phyloP scores from a whole-genome alignment of 2,888 invertebrate species.

The Nemotelus pantherinus region DNA sequence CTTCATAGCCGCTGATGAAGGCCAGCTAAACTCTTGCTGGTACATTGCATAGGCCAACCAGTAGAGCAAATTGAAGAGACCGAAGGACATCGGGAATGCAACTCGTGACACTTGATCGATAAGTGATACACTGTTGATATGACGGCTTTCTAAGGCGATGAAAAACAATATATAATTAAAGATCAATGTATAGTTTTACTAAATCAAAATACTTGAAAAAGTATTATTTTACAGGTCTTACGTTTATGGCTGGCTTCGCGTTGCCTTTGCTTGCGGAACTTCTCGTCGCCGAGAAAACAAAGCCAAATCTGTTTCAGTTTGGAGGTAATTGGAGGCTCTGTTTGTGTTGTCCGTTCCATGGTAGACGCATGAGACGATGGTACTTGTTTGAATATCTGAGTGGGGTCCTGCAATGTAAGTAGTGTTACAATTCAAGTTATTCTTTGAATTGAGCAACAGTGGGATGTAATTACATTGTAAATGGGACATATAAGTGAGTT shows the following conservation, averaged over 20 bases:
- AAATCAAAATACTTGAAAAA: neutral
- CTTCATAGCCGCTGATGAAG: conserved; percentile 39
- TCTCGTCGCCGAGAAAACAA: conserved; percentile 81
- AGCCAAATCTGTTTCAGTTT: conserved; percentile 83
- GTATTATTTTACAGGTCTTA: neutral
- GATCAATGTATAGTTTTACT: neutral
- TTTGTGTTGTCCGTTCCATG: conserved; percentile 86
- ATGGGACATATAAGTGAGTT: conserved; percentile 73
- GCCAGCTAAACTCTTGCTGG: conserved; percentile 72
- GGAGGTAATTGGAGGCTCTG: conserved; percentile 76
- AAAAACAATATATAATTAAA: neutral
- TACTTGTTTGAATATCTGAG: conserved; percentile 60
- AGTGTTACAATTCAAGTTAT: conserved; percentile 32
- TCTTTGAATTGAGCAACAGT: neutral
- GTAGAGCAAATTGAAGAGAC: conserved; percentile 86
- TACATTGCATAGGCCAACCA: conserved; percentile 87
- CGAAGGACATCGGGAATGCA: conserved; percentile 87
- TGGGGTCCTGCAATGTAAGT: conserved; percentile 60
- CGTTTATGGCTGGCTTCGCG: conserved; percentile 71
- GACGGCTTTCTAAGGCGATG: conserved; percentile 64
- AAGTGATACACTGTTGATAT: conserved; percentile 86
- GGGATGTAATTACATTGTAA: conserved; percentile 67
- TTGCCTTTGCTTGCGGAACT: conserved; percentile 77
- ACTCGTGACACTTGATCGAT: conserved; percentile 85
- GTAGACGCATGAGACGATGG: conserved; percentile 68